phyloP scores from a whole-genome alignment of 2,797 vertebrate species.

The Notolabrus celidotus region DNA sequence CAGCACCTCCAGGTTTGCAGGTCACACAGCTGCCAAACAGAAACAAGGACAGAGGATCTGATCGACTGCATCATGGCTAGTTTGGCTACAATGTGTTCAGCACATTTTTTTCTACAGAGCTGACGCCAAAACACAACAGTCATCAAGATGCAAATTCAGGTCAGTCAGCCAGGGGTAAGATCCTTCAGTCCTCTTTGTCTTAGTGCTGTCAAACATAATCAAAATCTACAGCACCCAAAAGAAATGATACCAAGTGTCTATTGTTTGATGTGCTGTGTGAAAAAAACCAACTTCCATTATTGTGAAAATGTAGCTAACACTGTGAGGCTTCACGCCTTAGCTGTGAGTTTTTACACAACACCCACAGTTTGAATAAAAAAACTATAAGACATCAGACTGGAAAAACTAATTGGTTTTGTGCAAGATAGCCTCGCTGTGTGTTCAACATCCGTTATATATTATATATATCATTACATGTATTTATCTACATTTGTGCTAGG shows the following conservation, averaged over 20 bases:
- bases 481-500: conserved; percentile 4
- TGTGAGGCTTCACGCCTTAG: conserved; percentile 32
- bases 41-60: conserved; percentile 67
- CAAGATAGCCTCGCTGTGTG: background rate
- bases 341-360: conserved; percentile 59
- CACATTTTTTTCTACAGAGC: conserved; percentile 32
- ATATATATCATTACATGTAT: conserved; percentile 1
- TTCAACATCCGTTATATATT: conserved; percentile 1
- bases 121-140: conserved; percentile 60
- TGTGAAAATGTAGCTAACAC: conserved; percentile 33
- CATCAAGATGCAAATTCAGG: conserved; percentile 74
- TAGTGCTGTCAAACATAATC: conserved; percentile 41
- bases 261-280: conserved; percentile 17
- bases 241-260: conserved; percentile 9
- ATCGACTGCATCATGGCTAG: conserved; percentile 62
- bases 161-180: conserved; percentile 52
- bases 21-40: conserved; percentile 68
- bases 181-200: conserved; percentile 35
- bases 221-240: conserved; percentile 3
- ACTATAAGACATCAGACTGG: conserved; percentile 7
- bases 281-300: conserved; percentile 17
- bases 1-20: conserved; percentile 72
- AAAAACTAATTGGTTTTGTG: conserved; percentile 17
- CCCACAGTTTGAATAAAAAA: conserved; percentile 42
- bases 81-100: conserved; percentile 62